Evolutionary conservation across 2,888 invertebrate species (phyloP).

Genomic region (Mythimna albipuncta): DNA sequence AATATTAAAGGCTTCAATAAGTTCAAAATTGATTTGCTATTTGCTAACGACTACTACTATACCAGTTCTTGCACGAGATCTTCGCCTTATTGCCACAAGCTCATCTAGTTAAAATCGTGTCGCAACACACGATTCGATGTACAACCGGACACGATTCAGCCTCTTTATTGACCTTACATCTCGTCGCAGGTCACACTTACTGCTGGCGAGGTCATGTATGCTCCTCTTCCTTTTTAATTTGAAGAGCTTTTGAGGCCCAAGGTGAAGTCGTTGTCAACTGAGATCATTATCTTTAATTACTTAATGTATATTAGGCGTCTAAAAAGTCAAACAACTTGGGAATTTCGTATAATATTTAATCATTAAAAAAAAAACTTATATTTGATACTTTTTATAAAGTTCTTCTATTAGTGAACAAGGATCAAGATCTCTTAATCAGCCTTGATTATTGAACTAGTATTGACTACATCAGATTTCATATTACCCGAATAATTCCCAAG

Average conservation of each 20-base stretch:
- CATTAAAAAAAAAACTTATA: too few relatives aligned
- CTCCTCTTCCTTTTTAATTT: slow-evolving; percentile 38
- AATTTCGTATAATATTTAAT: too few relatives aligned
- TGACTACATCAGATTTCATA: too few relatives aligned
- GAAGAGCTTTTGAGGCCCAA: background rate
- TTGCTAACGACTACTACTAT: background rate
- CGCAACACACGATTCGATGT: slow-evolving; percentile 49
- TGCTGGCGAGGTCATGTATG: slow-evolving; percentile 12
- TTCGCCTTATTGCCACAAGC: slow-evolving; percentile 15
- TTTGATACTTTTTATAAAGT: too few relatives aligned
- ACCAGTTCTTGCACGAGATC: background rate
- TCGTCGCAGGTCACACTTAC: slow-evolving; percentile 16
- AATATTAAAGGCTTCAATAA: background rate
- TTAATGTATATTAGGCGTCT: too few relatives aligned
- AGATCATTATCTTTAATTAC: background rate
- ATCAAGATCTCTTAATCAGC: too few relatives aligned
- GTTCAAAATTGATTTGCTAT: background rate
- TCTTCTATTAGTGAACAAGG: too few relatives aligned
- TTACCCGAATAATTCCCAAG: too few relatives aligned
- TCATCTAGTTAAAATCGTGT: slow-evolving; percentile 42
- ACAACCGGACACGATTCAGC: slow-evolving; percentile 51
- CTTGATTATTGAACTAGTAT: too few relatives aligned
- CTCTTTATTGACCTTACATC: slow-evolving; percentile 59
- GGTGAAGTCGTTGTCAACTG: background rate
- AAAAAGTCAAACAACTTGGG: too few relatives aligned